A percentile compares a stretch with the other conserved stretches of the same genome.
These are phyloP conservation scores for Lanius collurio DNA, from an alignment of 2,113 vertebrate species.

Conservation along the genomic window DNA sequence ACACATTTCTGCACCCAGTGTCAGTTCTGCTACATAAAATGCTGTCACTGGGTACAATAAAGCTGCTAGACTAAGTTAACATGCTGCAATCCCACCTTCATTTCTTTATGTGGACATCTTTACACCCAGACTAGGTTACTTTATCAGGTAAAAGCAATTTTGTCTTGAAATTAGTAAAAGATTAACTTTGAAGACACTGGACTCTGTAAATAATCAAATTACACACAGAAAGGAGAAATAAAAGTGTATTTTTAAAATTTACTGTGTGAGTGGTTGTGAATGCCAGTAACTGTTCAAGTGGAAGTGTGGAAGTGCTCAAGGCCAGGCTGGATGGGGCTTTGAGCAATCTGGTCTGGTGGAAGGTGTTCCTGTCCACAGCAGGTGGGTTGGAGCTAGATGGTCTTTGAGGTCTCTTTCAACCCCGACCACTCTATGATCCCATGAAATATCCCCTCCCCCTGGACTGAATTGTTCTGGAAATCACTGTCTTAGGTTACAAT, in stretches of 20 bases:
- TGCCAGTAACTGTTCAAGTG: background rate
- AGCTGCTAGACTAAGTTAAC: background rate
- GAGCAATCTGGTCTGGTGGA: background rate
- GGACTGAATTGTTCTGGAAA: background rate
- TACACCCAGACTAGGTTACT: background rate
- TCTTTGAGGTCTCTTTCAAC: background rate
- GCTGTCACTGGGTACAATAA: background rate
- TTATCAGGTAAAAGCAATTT: background rate
- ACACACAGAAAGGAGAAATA: background rate
- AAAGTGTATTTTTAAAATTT: background rate
- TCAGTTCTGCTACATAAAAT: background rate
- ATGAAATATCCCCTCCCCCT: background rate
- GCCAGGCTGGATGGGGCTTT: background rate
- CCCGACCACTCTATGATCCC: background rate
- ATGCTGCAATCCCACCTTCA: background rate
- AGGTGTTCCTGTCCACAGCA: background rate
- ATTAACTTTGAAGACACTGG: background rate
- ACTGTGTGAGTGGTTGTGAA: background rate
- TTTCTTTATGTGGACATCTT: background rate
- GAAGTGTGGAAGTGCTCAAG: background rate
- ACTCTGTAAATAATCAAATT: background rate
- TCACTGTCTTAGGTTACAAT: background rate
- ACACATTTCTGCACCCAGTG: background rate
- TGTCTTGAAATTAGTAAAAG: background rate
- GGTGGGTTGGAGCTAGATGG: background rate